These are phyloP conservation scores for Eupithecia vulgata DNA, from an alignment of 2,888 invertebrate genomes.

Conservation along the genomic window DNA sequence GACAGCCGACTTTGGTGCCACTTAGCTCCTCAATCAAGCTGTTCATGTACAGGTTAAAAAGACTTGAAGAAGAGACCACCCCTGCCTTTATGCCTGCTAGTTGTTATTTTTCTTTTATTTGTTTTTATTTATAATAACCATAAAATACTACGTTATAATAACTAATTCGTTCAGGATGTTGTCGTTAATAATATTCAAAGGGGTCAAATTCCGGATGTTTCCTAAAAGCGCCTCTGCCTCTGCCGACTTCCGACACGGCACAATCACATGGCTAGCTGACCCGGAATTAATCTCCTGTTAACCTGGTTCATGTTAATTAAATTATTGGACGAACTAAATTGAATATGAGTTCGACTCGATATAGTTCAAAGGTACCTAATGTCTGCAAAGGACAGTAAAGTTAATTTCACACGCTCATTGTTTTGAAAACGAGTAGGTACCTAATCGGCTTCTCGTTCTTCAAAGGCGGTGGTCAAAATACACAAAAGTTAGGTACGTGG, in stretches of 20 bases:
- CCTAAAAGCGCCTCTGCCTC: conserved; percentile 10
- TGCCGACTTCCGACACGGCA: conserved; percentile 39
- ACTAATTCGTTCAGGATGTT: not conserved
- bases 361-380: not conserved
- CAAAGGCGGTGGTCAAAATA: not conserved
- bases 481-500: not conserved
- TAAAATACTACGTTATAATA: not conserved
- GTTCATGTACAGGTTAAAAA: no score
- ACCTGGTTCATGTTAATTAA: not conserved
- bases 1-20: no score
- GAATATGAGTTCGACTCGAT: not conserved
- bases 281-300: conserved; percentile 46
- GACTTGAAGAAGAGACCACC: no score
- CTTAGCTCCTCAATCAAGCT: no score
- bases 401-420: not conserved
- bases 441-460: not conserved
- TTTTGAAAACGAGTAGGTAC: not conserved
- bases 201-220: not conserved
- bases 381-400: not conserved
- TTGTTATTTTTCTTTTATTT: no score
- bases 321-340: conserved; percentile 7
- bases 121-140: not conserved
- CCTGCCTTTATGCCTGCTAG: no score
- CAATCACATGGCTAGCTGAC: conserved; percentile 48
- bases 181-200: not conserved